Evolutionary conservation across 2,113 vertebrate species (phyloP).

Genomic region (Chionis minor): DNA sequence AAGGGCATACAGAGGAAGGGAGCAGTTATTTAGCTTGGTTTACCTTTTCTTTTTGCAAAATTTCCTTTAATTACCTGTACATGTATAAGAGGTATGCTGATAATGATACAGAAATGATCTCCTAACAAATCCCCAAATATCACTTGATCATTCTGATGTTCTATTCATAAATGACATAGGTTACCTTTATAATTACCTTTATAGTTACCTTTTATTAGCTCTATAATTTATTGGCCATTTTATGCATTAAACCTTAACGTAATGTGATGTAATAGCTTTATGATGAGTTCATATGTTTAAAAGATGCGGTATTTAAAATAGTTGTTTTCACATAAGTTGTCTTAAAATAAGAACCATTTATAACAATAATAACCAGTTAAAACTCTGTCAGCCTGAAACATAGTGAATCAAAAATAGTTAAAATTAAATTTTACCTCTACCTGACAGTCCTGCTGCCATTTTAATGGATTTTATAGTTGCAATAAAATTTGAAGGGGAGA

Average conservation of each 20-base stretch:
- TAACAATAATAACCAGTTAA: background rate
- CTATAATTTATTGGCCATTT: background rate
- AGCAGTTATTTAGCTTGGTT: background rate
- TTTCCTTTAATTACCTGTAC: background rate
- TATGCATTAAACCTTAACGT: background rate
- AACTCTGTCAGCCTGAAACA: background rate
- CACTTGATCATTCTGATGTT: background rate
- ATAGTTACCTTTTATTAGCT: background rate
- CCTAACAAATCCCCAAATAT: background rate
- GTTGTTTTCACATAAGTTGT: background rate
- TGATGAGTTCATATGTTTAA: background rate
- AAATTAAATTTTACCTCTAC: background rate
- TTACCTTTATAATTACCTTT: background rate
- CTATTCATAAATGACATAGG: background rate
- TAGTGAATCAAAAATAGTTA: background rate
- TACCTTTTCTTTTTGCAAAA: background rate
- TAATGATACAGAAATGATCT: background rate
- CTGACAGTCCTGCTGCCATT: background rate
- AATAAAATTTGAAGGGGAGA: background rate
- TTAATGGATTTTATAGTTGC: constrained; percentile 14
- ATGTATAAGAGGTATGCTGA: background rate
- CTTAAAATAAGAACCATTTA: background rate
- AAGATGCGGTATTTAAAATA: background rate
- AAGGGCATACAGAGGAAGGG: background rate
- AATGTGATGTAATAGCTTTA: background rate